Evolutionary conservation across 2,888 invertebrate genomes (phyloP).

Genomic region (Trypoxylon attenuatum): DNA sequence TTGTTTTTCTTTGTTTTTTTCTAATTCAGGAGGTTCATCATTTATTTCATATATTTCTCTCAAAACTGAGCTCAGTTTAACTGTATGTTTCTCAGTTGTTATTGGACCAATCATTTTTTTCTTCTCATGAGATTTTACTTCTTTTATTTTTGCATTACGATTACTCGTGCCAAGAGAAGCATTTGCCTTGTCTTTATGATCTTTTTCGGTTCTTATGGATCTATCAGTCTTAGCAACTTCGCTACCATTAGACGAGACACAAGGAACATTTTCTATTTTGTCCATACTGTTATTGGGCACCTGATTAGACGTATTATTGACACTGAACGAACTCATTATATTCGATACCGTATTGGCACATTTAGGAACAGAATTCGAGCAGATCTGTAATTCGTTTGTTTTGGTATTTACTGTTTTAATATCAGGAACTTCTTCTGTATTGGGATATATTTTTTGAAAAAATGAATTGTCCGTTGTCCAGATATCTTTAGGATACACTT

Average conservation of each 20-base stretch:
- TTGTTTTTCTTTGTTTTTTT: neutral
- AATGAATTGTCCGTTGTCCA: constrained; percentile 58
- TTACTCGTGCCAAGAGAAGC: too few species aligned
- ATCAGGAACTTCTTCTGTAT: constrained; percentile 2
- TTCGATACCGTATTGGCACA: too few species aligned
- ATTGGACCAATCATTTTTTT: neutral
- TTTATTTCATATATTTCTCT: neutral
- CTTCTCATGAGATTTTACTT: too few species aligned
- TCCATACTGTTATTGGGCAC: too few species aligned
- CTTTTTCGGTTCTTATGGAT: neutral
- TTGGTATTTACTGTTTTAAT: constrained; percentile 23
- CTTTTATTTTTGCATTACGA: too few species aligned
- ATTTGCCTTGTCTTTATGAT: neutral
- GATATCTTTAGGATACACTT: constrained; percentile 63
- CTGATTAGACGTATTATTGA: too few species aligned
- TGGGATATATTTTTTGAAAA: constrained; percentile 62
- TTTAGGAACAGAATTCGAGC: constrained; percentile 24
- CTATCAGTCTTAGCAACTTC: neutral
- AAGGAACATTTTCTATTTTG: constrained; percentile 3
- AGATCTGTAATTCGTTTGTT: too few species aligned
- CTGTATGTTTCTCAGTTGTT: neutral
- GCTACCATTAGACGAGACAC: neutral
- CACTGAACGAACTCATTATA: too few species aligned
- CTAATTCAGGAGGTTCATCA: neutral
- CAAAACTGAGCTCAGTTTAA: neutral